A percentile compares a stretch with the other conserved stretches of the same genome.
These are phyloP conservation scores for Brachyptera putata DNA, from an alignment of 2,888 invertebrate species.

Conservation along the genomic window DNA sequence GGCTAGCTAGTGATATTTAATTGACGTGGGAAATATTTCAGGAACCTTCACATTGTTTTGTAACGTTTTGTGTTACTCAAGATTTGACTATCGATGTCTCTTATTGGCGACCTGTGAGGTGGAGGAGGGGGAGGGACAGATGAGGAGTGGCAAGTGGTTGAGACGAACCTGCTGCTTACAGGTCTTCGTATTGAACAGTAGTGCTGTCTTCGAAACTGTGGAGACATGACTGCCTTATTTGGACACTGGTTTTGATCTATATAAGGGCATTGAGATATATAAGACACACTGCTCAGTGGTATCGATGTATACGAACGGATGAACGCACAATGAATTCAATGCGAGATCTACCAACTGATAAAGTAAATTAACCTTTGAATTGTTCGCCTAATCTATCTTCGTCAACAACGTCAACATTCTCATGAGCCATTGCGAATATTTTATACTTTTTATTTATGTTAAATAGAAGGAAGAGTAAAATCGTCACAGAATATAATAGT, in stretches of 20 bases:
- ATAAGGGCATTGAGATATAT: background rate
- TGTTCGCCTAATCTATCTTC: too few species aligned
- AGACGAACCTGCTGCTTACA: background rate
- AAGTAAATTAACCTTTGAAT: too few species aligned
- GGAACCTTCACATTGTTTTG: background rate
- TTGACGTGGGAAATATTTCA: background rate
- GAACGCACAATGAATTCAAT: too few species aligned
- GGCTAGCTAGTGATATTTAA: background rate
- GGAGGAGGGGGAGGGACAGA: background rate
- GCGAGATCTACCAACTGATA: too few species aligned
- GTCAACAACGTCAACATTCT: too few species aligned
- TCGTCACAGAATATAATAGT: too few species aligned
- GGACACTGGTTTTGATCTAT: slow-evolving; percentile 1
- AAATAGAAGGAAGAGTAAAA: too few species aligned
- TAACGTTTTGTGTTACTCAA: background rate
- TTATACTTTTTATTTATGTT: too few species aligned
- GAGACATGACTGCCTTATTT: background rate
- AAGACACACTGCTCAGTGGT: too few species aligned
- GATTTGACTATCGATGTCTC: slow-evolving; percentile 4
- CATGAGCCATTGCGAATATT: too few species aligned
- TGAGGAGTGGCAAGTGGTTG: background rate
- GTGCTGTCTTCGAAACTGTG: too few species aligned
- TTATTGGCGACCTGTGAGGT: background rate
- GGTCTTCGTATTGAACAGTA: background rate
- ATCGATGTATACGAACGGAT: too few species aligned